Evolutionary conservation across 1,140 invertebrate species (phyloP).

Genomic region (Luehdorfia chinensis): DNA sequence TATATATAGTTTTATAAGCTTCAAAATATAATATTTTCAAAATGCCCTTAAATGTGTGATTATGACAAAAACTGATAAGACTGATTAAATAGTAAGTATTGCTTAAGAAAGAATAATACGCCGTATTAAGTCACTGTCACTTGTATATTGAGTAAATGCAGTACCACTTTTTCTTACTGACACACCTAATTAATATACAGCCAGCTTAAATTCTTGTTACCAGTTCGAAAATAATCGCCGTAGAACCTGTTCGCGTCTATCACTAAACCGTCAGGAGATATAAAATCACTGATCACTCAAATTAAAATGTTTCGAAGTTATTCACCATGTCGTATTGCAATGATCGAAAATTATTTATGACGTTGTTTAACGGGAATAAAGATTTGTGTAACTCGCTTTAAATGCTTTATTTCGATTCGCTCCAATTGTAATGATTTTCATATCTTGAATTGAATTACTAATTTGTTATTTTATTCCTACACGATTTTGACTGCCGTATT

Average conservation of each 20-base stretch:
- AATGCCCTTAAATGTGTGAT: no score
- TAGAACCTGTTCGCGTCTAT: conserved; percentile 16
- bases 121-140: conserved; percentile 14
- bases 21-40: no score
- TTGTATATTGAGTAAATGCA: conserved; percentile 7
- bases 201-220: conserved; percentile 9
- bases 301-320: conserved; percentile 13
- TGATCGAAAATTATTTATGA: conserved; percentile 17
- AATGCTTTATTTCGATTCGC: conserved; percentile 13
- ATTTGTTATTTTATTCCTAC: no score
- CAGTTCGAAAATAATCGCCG: conserved; percentile 3
- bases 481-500: no score
- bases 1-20: no score
- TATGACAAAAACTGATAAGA: no score
- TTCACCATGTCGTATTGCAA: conserved; percentile 11
- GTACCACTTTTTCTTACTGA: conserved; percentile 15
- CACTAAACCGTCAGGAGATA: conserved; percentile 13
- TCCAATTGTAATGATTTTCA: conserved; percentile 10
- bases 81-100: no score
- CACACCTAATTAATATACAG: conserved; percentile 15
- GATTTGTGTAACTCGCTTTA: conserved; percentile 2
- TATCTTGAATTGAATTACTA: no score
- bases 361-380: conserved; percentile 3
- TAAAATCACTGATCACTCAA: conserved; percentile 18
- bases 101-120: conserved; percentile 11